These are phyloP conservation scores for Rhopalosiphum padi DNA, from an alignment of 1,140 invertebrate genomes.

Conservation along the genomic window DNA sequence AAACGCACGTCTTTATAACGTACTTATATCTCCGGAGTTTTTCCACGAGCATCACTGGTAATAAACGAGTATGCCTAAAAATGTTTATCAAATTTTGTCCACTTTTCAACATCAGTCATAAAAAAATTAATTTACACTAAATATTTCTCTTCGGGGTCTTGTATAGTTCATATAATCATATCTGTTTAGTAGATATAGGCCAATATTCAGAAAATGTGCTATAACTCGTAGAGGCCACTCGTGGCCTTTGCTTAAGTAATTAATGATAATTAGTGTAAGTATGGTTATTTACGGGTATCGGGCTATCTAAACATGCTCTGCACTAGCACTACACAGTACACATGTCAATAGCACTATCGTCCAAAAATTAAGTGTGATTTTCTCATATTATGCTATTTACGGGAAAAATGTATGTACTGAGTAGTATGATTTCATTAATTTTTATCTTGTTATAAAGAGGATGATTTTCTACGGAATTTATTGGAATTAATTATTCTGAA, in stretches of 20 bases:
- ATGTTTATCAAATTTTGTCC: neutral
- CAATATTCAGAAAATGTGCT: neutral
- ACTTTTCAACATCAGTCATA: too few relatives aligned
- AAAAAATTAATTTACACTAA: neutral
- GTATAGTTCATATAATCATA: neutral
- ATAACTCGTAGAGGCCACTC: neutral
- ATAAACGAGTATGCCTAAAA: neutral
- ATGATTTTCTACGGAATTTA: neutral
- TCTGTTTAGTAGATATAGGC: neutral
- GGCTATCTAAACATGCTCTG: neutral
- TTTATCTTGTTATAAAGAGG: neutral
- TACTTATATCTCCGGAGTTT: too few relatives aligned
- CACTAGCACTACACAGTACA: too few relatives aligned
- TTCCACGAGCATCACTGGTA: neutral
- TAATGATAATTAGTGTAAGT: neutral
- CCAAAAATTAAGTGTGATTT: neutral
- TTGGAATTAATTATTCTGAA: neutral
- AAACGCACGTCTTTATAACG: neutral
- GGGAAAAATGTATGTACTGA: neutral
- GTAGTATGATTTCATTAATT: neutral
- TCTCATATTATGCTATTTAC: neutral
- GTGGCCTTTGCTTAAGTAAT: neutral
- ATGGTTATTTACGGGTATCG: neutral
- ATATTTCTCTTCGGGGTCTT: neutral
- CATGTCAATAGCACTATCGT: neutral